phyloP scores from a whole-genome alignment of 2,797 vertebrate genomes.

The Rhabdomys pumilio region DNA sequence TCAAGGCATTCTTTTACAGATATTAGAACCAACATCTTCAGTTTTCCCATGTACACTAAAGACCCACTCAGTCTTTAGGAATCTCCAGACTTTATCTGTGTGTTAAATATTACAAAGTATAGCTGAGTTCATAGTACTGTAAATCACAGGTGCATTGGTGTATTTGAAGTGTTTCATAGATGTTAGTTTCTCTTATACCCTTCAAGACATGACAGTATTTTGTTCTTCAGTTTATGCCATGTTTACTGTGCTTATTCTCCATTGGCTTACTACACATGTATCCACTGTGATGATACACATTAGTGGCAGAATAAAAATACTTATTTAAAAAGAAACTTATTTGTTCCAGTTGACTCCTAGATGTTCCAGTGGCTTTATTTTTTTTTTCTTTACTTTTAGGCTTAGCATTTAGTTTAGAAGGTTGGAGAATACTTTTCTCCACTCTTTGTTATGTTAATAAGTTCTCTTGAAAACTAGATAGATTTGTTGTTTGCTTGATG shows the following conservation, averaged over 20 bases:
- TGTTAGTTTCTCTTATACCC: neutral
- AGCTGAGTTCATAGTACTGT: neutral
- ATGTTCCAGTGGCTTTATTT: no score
- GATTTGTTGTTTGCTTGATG: neutral
- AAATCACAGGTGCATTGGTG: neutral
- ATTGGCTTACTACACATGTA: neutral
- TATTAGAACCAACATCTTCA: no score
- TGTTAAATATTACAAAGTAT: neutral
- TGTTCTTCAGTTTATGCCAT: neutral
- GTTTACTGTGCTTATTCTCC: neutral
- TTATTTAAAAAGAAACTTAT: neutral
- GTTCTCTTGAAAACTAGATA: neutral
- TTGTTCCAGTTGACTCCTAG: neutral
- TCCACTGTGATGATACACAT: neutral
- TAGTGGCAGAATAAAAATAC: neutral
- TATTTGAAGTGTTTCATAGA: neutral
- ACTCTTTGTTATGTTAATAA: neutral
- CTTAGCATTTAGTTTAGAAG: neutral
- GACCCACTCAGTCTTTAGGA: no score
- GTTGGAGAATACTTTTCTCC: neutral
- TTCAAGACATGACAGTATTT: neutral
- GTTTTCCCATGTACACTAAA: no score
- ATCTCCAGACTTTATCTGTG: neutral
- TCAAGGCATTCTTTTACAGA: no score
- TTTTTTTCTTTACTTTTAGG: neutral